Evolutionary conservation across 2,888 invertebrate genomes (phyloP), one percentile per base, ranked within the genome.

Genomic region (Microctonus aethiopoides): DNA sequence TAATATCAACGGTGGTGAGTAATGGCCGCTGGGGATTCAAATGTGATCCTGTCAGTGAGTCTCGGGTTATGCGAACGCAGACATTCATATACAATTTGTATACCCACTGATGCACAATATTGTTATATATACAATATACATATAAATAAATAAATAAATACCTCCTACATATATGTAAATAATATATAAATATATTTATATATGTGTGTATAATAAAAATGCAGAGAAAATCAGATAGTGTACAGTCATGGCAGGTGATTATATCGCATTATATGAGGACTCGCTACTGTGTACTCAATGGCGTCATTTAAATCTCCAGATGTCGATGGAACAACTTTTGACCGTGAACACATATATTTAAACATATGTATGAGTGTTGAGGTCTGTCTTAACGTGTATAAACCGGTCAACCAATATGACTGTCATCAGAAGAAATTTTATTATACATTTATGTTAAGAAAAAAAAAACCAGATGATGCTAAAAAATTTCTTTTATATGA

Each of bases 171-270:
- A n/a, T n/a, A n/a, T n/a, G n/a, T n/a, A n/a, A n/a, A n/a, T n/a
- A n/a, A n/a, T n/a, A n/a, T n/a, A 66, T 59, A 79, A 79, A 77
- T 83, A 79, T 77, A 79, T 79, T 78, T 61, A 57, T 54, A 16
- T 46, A n/a, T n/a, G n/a, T n/a, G 29, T 29, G 7, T 3, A 29
- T 29, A 29, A 5, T 57, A 67, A 51, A 71, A 63, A 74, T 68
- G 72, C 70, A 57, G 70, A 63, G 71, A 78, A 80, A 80, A 86
- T 86, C 86, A 86, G 86, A 86, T 86, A 86, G 82, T 84, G 85
- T 84, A 82, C 80, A 85, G 86, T 86, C 86, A 85, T 86, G 85
- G 84, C 84, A 81, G 83, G 86, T 86, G 86, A 86, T 86, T 86
- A 86, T 86, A 86, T 86, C 86, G 85, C 85, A 85, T 86, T 86